Percentiles rank a stretch among this genome's conserved stretches.
Evolutionary conservation across 1,140 invertebrate genomes (phyloP).

Genomic region (Diplogasteroides magnus): DNA sequence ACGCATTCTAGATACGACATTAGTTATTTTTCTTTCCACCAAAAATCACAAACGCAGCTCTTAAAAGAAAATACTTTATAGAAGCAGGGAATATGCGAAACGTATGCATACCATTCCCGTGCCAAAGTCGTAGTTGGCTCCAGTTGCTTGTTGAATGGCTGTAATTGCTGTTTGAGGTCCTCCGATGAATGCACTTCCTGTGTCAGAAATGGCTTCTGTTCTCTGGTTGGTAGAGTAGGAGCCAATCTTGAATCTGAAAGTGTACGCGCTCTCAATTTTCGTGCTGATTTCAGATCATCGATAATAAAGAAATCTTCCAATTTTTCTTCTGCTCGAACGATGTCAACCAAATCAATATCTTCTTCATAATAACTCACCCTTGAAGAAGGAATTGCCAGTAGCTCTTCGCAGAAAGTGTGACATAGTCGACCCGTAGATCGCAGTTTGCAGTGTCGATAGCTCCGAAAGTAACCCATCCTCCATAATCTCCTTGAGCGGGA

Average conservation of each 20-base stretch:
- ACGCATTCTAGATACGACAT: no score
- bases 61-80: no score
- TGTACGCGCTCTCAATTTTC: no score
- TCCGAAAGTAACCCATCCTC: slow-evolving; percentile 33
- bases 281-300: no score
- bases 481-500: slow-evolving; percentile 10
- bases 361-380: no score
- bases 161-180: slow-evolving; percentile 21
- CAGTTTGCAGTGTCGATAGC: slow-evolving; percentile 30
- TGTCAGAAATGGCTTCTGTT: slow-evolving; percentile 41
- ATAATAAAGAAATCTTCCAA: no score
- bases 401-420: slow-evolving; percentile 29
- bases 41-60: no score
- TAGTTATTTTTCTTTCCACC: no score
- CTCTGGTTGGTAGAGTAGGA: slow-evolving; percentile 20
- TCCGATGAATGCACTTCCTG: no score
- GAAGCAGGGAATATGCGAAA: slow-evolving; percentile 29
- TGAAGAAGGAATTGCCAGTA: slow-evolving; percentile 31
- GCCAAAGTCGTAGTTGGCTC: slow-evolving; percentile 22
- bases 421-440: slow-evolving; percentile 21
- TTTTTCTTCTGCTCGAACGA: no score
- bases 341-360: no score
- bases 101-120: no score
- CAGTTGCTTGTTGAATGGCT: slow-evolving; percentile 19
- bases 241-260: slow-evolving; percentile 21